These are phyloP conservation scores for Sisor rabdophorus DNA, from an alignment of 2,113 vertebrate species.

Conservation along the genomic window DNA sequence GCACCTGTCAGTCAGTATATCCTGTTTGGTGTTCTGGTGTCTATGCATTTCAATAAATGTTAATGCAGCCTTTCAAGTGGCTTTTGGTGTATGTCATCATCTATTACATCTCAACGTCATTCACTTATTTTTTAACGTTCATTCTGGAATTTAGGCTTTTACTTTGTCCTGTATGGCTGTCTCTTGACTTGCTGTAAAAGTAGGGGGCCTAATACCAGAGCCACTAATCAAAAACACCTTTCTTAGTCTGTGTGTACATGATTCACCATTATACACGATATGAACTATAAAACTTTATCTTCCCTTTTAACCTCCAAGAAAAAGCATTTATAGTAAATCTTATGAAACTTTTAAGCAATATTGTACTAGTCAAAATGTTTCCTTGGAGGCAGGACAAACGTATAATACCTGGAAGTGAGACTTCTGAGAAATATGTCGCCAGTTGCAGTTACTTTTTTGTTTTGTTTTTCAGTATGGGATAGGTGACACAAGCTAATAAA, in stretches of 20 bases:
- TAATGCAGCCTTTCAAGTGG: neutral
- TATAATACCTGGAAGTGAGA: slow-evolving; percentile 37
- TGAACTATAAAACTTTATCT: neutral
- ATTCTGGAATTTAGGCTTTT: neutral
- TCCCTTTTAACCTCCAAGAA: neutral
- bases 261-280: slow-evolving; percentile 30
- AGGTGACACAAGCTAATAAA: slow-evolving; percentile 20
- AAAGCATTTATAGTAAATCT: neutral
- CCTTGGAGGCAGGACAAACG: slow-evolving; percentile 2
- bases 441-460: slow-evolving; percentile 36
- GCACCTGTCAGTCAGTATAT: neutral
- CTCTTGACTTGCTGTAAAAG: too few relatives aligned
- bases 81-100: neutral
- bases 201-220: neutral
- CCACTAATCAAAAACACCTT: neutral
- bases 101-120: neutral
- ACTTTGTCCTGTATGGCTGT: neutral
- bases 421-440: slow-evolving; percentile 35
- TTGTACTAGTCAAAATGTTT: neutral
- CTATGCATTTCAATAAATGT: slow-evolving; percentile 6
- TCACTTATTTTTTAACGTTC: neutral
- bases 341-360: slow-evolving; percentile 4
- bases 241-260: neutral
- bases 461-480: too few relatives aligned
- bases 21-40: neutral